These are phyloP conservation scores for Dolichomitus sp. DNA, from an alignment of 2,888 invertebrate species.

Conservation along the genomic window DNA sequence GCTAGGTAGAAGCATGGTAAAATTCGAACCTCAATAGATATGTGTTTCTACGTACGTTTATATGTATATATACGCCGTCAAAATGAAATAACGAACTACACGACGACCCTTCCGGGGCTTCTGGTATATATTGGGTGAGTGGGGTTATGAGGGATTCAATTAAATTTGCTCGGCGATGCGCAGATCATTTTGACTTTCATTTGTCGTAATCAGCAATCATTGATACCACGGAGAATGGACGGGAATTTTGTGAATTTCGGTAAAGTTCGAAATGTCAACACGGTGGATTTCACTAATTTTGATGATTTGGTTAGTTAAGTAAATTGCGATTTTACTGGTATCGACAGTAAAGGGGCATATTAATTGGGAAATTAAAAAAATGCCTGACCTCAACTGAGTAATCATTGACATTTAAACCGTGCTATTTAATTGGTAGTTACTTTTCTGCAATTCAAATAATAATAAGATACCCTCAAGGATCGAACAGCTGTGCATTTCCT, in stretches of 20 bases:
- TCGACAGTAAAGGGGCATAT: not conserved
- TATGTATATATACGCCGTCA: slow-evolving; percentile 13
- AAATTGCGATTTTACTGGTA: slow-evolving; percentile 55
- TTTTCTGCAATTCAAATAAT: not conserved
- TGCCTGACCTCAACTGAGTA: too few species aligned
- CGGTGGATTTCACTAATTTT: slow-evolving; percentile 52
- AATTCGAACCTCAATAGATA: not conserved
- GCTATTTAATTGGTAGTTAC: not conserved
- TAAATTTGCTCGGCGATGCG: slow-evolving; percentile 61
- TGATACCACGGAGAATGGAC: not conserved
- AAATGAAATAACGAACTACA: slow-evolving; percentile 65
- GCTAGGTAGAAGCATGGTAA: slow-evolving; percentile 15
- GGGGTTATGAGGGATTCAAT: slow-evolving; percentile 47
- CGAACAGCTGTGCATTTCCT: too few species aligned
- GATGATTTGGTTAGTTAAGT: slow-evolving; percentile 69
- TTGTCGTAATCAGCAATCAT: slow-evolving; percentile 14
- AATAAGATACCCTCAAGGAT: not conserved
- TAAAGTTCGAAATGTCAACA: not conserved
- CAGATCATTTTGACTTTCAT: slow-evolving; percentile 31
- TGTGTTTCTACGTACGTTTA: not conserved
- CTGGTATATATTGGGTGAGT: not conserved
- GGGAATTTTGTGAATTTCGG: slow-evolving; percentile 7
- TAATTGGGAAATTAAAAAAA: not conserved
- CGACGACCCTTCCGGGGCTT: not conserved
- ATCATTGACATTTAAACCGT: not conserved